phyloP scores from a whole-genome alignment of 2,888 invertebrate species.

The Muscina levida region DNA sequence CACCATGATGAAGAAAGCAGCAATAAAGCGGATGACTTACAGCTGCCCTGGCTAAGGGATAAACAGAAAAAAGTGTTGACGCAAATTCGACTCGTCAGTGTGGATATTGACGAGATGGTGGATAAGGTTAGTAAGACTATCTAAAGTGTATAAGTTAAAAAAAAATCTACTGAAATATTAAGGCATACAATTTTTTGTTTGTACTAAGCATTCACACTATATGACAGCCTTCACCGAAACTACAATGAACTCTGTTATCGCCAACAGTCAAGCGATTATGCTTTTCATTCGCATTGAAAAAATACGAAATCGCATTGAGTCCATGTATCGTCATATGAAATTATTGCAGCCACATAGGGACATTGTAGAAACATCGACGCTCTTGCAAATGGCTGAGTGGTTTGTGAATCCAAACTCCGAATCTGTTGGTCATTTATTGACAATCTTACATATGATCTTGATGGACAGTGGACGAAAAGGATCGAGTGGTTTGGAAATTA shows the following conservation, averaged over 20 bases:
- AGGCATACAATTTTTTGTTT: conserved; percentile 22
- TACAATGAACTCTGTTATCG: conserved; percentile 66
- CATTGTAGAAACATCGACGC: conserved; percentile 82
- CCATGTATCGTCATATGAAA: conserved; percentile 82
- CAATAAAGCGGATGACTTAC: background rate
- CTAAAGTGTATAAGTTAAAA: background rate
- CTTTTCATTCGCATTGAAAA: conserved; percentile 83
- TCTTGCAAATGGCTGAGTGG: conserved; percentile 85
- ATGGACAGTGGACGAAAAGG: conserved; percentile 64
- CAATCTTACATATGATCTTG: conserved; percentile 82
- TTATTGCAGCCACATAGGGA: conserved; percentile 81
- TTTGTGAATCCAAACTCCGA: conserved; percentile 84
- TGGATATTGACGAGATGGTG: conserved; percentile 74
- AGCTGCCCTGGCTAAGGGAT: conserved; percentile 81
- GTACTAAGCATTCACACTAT: conserved; percentile 68
- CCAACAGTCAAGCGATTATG: conserved; percentile 81
- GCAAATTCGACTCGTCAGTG: conserved; percentile 75
- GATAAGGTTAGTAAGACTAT: conserved; percentile 64
- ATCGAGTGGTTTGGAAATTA: conserved; percentile 30
- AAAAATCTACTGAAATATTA: conserved; percentile 10
- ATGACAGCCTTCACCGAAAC: conserved; percentile 70
- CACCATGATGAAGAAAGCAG: background rate
- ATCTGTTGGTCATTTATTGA: conserved; percentile 83
- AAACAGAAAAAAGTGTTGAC: conserved; percentile 82
- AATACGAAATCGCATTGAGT: conserved; percentile 81